Evolutionary conservation across 2,888 invertebrate genomes (phyloP).

Genomic region (Dromius quadrimaculatus): DNA sequence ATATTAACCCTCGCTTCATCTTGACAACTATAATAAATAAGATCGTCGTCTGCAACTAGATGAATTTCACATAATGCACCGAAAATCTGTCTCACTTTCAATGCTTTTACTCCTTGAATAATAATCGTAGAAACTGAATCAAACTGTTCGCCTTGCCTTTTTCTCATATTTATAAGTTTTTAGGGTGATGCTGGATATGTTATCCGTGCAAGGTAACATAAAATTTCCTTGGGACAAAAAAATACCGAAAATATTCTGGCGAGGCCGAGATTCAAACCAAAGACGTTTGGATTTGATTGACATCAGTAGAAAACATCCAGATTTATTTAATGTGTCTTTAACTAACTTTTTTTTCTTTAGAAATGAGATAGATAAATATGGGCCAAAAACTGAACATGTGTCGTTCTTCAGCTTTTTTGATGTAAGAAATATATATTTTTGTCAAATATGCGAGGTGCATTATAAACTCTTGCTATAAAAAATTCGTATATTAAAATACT

Average conservation of each 20-base stretch:
- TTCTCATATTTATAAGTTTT: no score
- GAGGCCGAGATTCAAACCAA: constrained; percentile 91
- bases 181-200: constrained; percentile 87
- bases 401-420: constrained; percentile 95
- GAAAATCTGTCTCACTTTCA: no score
- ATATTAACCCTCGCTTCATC: no score
- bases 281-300: constrained; percentile 87
- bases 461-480: no score
- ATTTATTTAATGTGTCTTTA: constrained; percentile 89
- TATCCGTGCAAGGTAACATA: constrained; percentile 88
- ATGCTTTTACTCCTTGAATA: no score
- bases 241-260: constrained; percentile 85
- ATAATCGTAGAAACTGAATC: no score
- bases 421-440: constrained; percentile 78
- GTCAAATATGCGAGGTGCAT: no score
- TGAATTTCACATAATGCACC: no score
- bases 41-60: no score
- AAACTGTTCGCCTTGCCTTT: no score
- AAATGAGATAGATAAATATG: constrained; percentile 85
- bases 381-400: constrained; percentile 85
- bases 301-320: constrained; percentile 79
- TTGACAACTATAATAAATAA: no score
- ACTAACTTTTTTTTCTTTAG: constrained; percentile 97
- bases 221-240: constrained; percentile 80
- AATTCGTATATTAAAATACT: no score